phyloP scores from a whole-genome alignment of 2,888 invertebrate species.

The Cryptocheilus praepositus region DNA sequence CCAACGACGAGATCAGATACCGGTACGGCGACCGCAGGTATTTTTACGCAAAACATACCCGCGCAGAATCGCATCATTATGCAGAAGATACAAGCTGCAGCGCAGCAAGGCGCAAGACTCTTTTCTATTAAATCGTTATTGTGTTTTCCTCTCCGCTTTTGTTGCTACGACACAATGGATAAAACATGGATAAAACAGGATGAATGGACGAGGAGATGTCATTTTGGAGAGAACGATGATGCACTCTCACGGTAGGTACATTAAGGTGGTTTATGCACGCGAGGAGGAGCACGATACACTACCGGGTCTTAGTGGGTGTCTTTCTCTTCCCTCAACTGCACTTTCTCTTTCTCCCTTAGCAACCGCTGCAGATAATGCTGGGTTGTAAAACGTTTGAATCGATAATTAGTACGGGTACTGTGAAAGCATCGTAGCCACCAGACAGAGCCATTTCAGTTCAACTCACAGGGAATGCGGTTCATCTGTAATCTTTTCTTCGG shows the following conservation, averaged over 20 bases:
- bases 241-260: slow-evolving; percentile 59
- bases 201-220: slow-evolving; percentile 49
- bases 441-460: no score
- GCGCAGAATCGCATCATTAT: background rate
- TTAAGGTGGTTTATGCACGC: slow-evolving; percentile 63
- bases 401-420: slow-evolving; percentile 28
- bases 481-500: no score
- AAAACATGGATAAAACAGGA: slow-evolving; percentile 49
- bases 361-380: slow-evolving; percentile 37
- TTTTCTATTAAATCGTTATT: slow-evolving; percentile 56
- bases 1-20: no score
- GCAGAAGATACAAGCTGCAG: background rate
- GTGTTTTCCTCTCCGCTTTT: slow-evolving; percentile 35
- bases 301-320: slow-evolving; percentile 19
- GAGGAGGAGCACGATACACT: slow-evolving; percentile 42
- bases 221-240: slow-evolving; percentile 54
- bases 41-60: no score
- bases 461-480: no score
- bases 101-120: slow-evolving; percentile 25
- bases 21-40: no score
- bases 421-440: no score
- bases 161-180: slow-evolving; percentile 48
- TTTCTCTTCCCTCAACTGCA: background rate
- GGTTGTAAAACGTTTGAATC: slow-evolving; percentile 48
- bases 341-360: slow-evolving; percentile 4